phyloP scores from a whole-genome alignment of 1,140 invertebrate genomes.

The Philopotamus ludificatus region DNA sequence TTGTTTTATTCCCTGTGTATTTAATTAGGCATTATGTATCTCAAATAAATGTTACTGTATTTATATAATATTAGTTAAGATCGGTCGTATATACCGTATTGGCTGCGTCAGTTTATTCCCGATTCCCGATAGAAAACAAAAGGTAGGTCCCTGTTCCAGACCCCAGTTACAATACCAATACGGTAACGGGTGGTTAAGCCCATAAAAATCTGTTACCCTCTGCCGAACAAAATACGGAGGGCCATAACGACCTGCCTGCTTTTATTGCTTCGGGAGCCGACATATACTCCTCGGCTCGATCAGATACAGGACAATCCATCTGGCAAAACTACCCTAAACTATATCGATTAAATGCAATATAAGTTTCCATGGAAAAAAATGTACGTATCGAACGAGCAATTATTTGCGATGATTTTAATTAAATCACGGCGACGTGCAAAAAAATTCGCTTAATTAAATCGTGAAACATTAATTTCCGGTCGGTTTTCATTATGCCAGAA shows the following conservation, averaged over 20 bases:
- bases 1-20: too few species aligned
- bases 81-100: not conserved
- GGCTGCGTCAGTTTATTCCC: not conserved
- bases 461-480: too few species aligned
- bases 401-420: too few species aligned
- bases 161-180: constrained; percentile 1
- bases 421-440: too few species aligned
- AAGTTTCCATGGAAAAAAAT: too few species aligned
- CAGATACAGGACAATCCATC: not conserved
- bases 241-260: constrained; percentile 8
- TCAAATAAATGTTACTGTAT: too few species aligned
- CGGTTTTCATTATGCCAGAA: too few species aligned
- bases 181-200: constrained; percentile 20
- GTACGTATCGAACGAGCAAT: too few species aligned
- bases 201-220: constrained; percentile 27
- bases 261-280: constrained; percentile 9
- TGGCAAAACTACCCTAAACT: too few species aligned
- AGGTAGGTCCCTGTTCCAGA: not conserved
- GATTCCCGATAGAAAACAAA: not conserved
- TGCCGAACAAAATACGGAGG: constrained; percentile 4
- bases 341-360: too few species aligned
- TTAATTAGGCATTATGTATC: too few species aligned
- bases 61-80: not conserved
- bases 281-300: not conserved
- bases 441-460: too few species aligned